Evolutionary conservation across 2,797 vertebrate genomes (phyloP).

Genomic region (Sciurus vulgaris): DNA sequence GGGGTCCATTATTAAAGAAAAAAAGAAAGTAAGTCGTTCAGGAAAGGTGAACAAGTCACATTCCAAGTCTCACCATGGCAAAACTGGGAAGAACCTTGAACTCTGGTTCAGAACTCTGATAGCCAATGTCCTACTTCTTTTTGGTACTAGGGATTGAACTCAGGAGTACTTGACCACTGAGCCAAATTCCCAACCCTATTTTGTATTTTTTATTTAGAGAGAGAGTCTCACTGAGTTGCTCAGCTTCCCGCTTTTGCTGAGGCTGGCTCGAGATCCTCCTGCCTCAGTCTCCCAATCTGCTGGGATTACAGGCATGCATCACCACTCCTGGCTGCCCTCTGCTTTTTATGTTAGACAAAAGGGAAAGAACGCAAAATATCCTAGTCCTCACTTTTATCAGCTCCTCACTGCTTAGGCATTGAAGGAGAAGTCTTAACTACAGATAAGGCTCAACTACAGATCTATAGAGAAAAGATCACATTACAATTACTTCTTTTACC

Average conservation of each 20-base stretch:
- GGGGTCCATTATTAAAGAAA: neutral
- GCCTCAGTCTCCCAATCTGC: too few species aligned
- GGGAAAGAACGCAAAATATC: neutral
- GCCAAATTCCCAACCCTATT: too few species aligned
- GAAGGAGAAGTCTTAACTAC: neutral
- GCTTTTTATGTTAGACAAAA: neutral
- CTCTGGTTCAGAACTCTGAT: neutral
- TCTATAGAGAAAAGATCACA: slow-evolving; percentile 6
- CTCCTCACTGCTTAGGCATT: neutral
- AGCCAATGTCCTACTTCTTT: neutral
- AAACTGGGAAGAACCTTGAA: neutral
- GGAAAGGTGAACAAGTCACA: neutral
- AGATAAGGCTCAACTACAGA: neutral
- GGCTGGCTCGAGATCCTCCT: too few species aligned
- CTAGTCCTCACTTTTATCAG: neutral
- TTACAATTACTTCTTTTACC: slow-evolving; percentile 21
- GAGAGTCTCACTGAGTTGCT: too few species aligned
- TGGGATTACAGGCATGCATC: too few species aligned
- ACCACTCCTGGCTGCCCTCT: neutral
- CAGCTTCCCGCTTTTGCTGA: too few species aligned
- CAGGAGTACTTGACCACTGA: too few species aligned
- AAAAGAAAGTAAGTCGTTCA: neutral
- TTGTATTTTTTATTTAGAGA: too few species aligned
- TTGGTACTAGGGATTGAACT: too few species aligned
- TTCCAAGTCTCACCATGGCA: neutral